Conservation (phyloP, 2,113 vertebrate species). For the Callipepla californica region DNA sequence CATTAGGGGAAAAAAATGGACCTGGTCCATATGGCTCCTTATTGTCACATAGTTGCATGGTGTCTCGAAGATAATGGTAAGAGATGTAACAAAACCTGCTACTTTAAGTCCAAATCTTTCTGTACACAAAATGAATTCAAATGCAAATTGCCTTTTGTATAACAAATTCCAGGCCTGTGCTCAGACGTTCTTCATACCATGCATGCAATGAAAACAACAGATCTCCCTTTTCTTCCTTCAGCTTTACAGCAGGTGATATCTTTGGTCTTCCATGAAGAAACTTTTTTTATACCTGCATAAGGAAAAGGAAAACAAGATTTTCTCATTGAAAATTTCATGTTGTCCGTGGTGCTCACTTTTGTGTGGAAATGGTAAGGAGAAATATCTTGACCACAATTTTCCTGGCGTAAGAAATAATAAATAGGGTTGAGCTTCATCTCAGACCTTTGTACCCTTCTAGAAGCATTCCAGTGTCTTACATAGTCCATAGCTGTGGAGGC, state of each 20-base stretch:
- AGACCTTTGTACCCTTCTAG: not conserved
- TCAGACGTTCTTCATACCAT: not conserved
- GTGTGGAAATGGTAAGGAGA: constrained; percentile 22
- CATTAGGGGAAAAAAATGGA: not conserved
- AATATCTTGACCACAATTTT: constrained; percentile 13
- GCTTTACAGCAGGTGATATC: constrained; percentile 17
- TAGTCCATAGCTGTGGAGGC: not conserved
- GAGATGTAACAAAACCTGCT: not conserved
- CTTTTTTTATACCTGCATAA: not conserved
- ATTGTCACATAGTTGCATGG: not conserved
- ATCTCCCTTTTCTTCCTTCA: not conserved
- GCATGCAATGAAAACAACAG: not conserved
- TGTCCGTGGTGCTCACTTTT: constrained; percentile 30
- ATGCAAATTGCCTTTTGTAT: not conserved
- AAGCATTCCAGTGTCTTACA: not conserved
- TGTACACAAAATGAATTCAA: not conserved
- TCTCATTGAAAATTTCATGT: constrained; percentile 21
- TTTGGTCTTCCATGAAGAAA: not conserved
- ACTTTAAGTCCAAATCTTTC: not conserved
- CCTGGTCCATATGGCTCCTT: not conserved
- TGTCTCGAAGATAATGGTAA: not conserved
- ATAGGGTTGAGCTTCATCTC: not conserved
- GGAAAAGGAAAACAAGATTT: constrained; percentile 13
- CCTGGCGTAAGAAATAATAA: not conserved
- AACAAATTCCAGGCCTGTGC: not conserved